Conservation (phyloP, 2,888 invertebrate species). For the Cheilosia variabilis region DNA sequence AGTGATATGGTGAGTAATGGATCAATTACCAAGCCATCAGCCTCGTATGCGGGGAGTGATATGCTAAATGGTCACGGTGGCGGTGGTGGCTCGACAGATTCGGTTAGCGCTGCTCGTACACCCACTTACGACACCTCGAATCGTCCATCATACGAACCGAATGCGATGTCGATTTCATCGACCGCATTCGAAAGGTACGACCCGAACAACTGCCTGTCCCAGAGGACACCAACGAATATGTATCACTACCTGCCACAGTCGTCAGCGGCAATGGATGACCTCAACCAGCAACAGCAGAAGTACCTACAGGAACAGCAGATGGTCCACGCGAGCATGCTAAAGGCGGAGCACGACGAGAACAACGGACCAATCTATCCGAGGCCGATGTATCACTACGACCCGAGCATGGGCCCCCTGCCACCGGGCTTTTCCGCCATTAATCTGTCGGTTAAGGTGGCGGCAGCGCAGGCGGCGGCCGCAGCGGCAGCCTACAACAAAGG, state of each 20-base stretch:
- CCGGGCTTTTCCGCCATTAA: conserved; percentile 92
- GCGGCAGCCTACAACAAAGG: conserved; percentile 80
- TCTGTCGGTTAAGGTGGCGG: conserved; percentile 91
- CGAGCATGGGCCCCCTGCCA: conserved; percentile 88
- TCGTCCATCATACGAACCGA: conserved; percentile 78
- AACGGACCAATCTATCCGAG: conserved; percentile 91
- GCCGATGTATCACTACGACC: conserved; percentile 93
- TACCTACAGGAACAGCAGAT: conserved; percentile 86
- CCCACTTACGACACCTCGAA: conserved; percentile 76
- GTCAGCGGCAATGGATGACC: conserved; percentile 85
- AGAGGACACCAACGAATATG: conserved; percentile 85
- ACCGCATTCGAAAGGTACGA: conserved; percentile 88
- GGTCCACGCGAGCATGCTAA: conserved; percentile 85
- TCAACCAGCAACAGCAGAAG: conserved; percentile 85
- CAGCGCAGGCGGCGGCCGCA: conserved; percentile 83
- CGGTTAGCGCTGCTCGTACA: conserved; percentile 66
- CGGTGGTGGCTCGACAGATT: conserved; percentile 57
- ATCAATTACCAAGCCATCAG: conserved; percentile 82
- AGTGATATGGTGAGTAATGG: conserved; percentile 81
- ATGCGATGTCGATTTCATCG: conserved; percentile 78
- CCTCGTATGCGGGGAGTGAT: conserved; percentile 77
- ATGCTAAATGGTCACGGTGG: conserved; percentile 76
- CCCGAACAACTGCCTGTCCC: conserved; percentile 84
- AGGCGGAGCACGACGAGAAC: conserved; percentile 89
- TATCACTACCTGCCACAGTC: conserved; percentile 86